Conservation (phyloP, 2,113 vertebrate genomes). For the Rhegmatorhina hoffmannsi region DNA sequence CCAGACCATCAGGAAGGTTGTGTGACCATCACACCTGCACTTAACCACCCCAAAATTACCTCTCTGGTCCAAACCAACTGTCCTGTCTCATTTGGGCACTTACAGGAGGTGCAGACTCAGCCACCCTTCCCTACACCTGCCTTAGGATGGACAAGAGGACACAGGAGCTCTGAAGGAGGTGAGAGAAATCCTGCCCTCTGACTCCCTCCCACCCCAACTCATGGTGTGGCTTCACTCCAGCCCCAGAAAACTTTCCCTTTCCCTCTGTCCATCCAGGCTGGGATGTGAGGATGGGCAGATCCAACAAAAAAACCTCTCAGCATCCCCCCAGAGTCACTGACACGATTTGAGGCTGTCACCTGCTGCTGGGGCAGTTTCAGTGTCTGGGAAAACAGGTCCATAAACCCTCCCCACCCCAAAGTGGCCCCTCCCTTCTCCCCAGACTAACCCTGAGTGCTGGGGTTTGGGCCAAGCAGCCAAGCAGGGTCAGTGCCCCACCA, state of each 20-base stretch:
- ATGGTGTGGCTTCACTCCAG: fast-evolving
- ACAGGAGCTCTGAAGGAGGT: background rate
- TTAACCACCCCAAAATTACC: background rate
- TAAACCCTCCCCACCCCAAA: background rate
- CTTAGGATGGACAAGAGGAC: background rate
- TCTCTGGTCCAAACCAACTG: fast-evolving
- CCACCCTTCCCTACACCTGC: background rate
- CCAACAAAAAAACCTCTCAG: background rate
- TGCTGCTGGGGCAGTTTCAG: background rate
- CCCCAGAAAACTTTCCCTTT: background rate
- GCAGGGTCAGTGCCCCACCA: background rate
- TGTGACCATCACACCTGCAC: background rate
- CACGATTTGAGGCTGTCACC: background rate
- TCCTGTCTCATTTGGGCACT: background rate
- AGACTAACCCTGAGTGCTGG: background rate
- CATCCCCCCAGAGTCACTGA: fast-evolving
- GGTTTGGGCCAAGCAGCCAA: background rate
- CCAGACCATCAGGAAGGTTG: background rate
- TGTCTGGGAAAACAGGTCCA: background rate
- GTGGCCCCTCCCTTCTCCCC: fast-evolving
- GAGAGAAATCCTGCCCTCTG: background rate
- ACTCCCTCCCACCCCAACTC: background rate
- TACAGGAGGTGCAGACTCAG: background rate
- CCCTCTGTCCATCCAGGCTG: fast-evolving
- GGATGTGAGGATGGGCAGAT: background rate